Evolutionary conservation across 2,113 vertebrate genomes (phyloP).

Genomic region (Odobenus rosmarus): DNA sequence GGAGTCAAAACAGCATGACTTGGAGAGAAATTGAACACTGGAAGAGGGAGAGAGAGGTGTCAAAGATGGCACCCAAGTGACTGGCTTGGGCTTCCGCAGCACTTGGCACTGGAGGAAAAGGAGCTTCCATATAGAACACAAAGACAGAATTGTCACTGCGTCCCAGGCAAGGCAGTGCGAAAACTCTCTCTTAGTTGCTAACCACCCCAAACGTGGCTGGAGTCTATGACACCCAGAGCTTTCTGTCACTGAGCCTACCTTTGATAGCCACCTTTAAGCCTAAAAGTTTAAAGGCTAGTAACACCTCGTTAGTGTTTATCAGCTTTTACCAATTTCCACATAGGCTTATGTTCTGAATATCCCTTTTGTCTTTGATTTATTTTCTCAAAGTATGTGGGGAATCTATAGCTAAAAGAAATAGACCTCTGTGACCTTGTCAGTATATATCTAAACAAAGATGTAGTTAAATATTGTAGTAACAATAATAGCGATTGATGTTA

Average conservation of each 20-base stretch:
- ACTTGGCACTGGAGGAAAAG: not conserved
- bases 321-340: constrained; percentile 28
- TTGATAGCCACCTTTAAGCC: constrained; percentile 3
- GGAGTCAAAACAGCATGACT: not conserved
- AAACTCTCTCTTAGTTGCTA: not conserved
- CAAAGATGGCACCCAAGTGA: not conserved
- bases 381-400: not conserved
- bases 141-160: not conserved
- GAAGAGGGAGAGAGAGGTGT: not conserved
- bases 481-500: not conserved
- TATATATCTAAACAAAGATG: not conserved
- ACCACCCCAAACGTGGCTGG: not conserved
- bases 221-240: not conserved
- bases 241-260: not conserved
- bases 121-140: not conserved
- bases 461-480: not conserved
- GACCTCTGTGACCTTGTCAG: not conserved
- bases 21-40: not conserved
- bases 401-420: not conserved
- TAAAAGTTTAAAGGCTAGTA: constrained; percentile 18
- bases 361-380: constrained; percentile 39
- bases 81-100: not conserved
- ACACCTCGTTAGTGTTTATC: not conserved
- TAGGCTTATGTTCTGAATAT: not conserved
- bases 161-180: not conserved